Percentiles rank a stretch among this genome's conserved stretches.
Conservation (phyloP, 2,113 vertebrate species). For the Azemiops feae region DNA sequence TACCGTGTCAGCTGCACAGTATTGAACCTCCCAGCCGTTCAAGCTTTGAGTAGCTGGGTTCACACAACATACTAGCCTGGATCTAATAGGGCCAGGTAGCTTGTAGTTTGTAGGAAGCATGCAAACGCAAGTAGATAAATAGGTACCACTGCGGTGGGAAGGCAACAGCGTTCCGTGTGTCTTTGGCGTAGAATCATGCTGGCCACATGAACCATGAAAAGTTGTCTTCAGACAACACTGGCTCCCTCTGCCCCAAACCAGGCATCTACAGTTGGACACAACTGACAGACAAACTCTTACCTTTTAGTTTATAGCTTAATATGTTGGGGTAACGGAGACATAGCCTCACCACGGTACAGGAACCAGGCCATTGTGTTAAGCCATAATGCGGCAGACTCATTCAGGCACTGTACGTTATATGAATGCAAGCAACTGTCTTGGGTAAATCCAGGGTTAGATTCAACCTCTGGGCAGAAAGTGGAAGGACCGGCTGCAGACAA, state of each 20-base stretch:
- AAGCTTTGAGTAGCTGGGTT: not conserved
- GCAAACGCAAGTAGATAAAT: not conserved
- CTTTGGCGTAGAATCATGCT: not conserved
- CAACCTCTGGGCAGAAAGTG: not conserved
- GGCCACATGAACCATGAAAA: not conserved
- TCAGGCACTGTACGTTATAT: not conserved
- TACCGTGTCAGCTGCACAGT: not conserved
- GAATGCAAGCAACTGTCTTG: not conserved
- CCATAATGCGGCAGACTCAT: not conserved
- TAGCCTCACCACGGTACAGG: not conserved
- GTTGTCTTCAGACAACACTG: not conserved
- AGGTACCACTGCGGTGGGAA: not conserved
- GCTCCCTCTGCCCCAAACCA: not conserved
- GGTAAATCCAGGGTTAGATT: not conserved
- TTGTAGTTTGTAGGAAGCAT: not conserved
- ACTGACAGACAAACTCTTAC: not conserved
- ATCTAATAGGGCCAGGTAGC: not conserved
- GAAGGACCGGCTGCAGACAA: fast-evolving
- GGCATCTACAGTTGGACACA: not conserved
- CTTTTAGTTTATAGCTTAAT: not conserved
- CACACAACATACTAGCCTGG: not conserved
- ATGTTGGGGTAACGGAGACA: not conserved
- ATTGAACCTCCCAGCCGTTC: not conserved
- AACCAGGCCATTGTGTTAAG: not conserved
- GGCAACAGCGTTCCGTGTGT: fast-evolving